Base-by-base conservation (phyloP, 1,140 invertebrate species). In the Pogonognathellus flavescens region DNA sequence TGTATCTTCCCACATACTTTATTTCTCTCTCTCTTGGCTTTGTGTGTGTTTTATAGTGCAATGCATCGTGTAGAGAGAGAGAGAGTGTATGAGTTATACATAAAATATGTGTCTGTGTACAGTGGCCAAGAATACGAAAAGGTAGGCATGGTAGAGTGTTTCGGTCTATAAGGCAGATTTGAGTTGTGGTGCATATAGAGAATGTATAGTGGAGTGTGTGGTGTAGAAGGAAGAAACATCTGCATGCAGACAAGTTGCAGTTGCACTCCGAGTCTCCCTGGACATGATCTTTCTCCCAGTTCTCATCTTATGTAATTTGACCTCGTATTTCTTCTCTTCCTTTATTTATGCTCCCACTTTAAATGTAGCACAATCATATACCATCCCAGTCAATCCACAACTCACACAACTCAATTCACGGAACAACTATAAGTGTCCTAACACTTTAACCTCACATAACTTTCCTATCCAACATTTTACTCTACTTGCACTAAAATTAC, bases 231-330 rank as follows among this genome's bases (percentile, higher is more conserved):
- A 76, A 76, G 31, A 76, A 76, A 76, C 70, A 76, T 76, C 70
- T 76, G 70, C 70, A 76, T 76, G 70, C 70, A 76, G 70, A 50
- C 70, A 76, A 76, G 31, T 50, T 76, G 70, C 70, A 76, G 70
- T 76, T 76, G 70, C 70, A 76, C 70, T 76, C 70, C 49, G 6
- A 22, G 3, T 22, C 70, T 76, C 31, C 41, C 22, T 20, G 25
- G n/a, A 22, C 62, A 25, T 66, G 59, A 60, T 60, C 59, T 31
- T 76, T 31, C 16, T 9, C 66, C 31, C 31, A 41, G 31, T 6
- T 72, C 31, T 76, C n/a, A 0, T 20, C 13, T 18, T 70, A 10
- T 18, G 1, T 7, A 31, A 14, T 13, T 66, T 14, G 10, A 22
- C 11, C n/a, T 2, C 22, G 25, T 41, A 41, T 60, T 31, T 70